Base-by-base conservation (phyloP, 1,140 invertebrate genomes). In the Acromyrmex echinatior region DNA sequence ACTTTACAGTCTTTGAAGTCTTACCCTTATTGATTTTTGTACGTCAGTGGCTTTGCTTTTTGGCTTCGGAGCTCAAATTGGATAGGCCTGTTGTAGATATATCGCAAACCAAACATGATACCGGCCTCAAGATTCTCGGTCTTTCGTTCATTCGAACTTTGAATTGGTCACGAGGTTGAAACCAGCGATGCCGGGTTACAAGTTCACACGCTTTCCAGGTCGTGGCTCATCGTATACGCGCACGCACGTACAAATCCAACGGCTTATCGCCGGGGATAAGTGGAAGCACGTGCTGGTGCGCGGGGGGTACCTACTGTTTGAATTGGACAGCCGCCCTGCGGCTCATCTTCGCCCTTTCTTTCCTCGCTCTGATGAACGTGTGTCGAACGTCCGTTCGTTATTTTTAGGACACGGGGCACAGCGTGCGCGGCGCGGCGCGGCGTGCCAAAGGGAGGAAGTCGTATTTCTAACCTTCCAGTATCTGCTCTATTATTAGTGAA, bases 401-500 rank as follows among this genome's bases (percentile, higher is more conserved):
- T 92, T 92, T 86, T 89, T 89, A 68, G 87, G 85, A 88, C 81
- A 53, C 66, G 51, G 60, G 86, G 51, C 74, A 85, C 84, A 25
- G 25, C 25, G 25, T 25, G 25, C 70, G 39, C 25, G 25, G 25
- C 28, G 28, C 56, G 80, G 56, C 70, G 39, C 56, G 80, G 88
- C 84, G 80, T 78, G 86, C 21, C 85, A 90, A 90, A 87, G 92
- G 87, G 86, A 92, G 92, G 91, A 88, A 92, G 88, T 86, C 82
- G 86, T 92, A 92, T 92, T 92, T 92, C 91, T 89, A 92, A 89
- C 90, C 86, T 84, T 91, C 65, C 88, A 79, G 78, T 81, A 92
- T 91, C 86, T 91, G 81, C 90, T 92, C 81, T 92, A 91, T 91
- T 92, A 92, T 91, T 92, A 92, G 90, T 87, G 86, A 74, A 60